These are phyloP conservation scores for Mamestra configurata DNA, from an alignment of 1,140 invertebrate species.

Conservation along the genomic window DNA sequence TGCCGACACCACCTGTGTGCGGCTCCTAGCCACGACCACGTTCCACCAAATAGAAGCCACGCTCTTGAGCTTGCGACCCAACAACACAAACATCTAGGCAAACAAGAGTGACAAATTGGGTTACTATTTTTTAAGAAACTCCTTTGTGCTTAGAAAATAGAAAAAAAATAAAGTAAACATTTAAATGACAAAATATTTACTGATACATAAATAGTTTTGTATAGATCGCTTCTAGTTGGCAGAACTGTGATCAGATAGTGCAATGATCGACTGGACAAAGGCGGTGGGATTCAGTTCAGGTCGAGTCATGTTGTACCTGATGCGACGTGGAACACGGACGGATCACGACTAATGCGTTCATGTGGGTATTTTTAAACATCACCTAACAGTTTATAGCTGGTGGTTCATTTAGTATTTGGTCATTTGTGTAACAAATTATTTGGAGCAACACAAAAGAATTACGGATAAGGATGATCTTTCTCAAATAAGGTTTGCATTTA, in stretches of 20 bases:
- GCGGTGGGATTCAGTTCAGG: conserved; percentile 31
- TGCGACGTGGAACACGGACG: conserved; percentile 30
- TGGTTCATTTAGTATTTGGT: conserved; percentile 19
- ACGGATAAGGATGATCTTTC: not conserved
- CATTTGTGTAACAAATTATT: conserved; percentile 25
- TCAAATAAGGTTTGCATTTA: not conserved
- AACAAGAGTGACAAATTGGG: too few species aligned
- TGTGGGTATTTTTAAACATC: conserved; percentile 76
- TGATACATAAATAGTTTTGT: not conserved
- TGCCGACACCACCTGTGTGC: conserved; percentile 14
- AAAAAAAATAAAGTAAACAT: not conserved
- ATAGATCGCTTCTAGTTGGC: not conserved
- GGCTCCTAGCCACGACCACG: not conserved
- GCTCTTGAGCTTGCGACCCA: too few species aligned
- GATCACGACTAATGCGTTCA: conserved; percentile 54
- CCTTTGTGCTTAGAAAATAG: not conserved
- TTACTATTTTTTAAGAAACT: too few species aligned
- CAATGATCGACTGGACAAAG: conserved; percentile 46
- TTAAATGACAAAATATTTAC: not conserved
- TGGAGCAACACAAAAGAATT: conserved; percentile 17
- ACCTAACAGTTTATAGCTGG: conserved; percentile 52
- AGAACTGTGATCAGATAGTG: conserved; percentile 32
- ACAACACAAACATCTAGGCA: not conserved
- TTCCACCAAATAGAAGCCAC: conserved; percentile 37
- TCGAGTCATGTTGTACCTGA: conserved; percentile 39